Evolutionary conservation across 2,888 invertebrate species (phyloP).

Genomic region (Eurytoma californica): DNA sequence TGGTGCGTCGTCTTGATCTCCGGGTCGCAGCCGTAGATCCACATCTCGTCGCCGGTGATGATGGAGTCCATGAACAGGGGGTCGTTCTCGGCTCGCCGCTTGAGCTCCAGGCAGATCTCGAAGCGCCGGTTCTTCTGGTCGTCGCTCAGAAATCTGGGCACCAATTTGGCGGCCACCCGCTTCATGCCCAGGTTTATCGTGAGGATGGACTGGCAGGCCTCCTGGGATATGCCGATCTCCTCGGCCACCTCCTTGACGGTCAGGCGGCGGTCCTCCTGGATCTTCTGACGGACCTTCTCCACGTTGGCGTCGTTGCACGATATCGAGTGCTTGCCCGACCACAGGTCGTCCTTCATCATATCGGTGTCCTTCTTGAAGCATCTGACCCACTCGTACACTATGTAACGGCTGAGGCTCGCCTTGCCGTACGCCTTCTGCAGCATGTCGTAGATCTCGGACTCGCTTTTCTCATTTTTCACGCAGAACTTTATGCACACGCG

Average conservation of each 20-base stretch:
- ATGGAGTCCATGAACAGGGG: slow-evolving; percentile 49
- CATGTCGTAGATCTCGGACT: slow-evolving; percentile 52
- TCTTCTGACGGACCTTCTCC: slow-evolving; percentile 42
- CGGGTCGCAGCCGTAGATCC: slow-evolving; percentile 57
- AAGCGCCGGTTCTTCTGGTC: slow-evolving; percentile 43
- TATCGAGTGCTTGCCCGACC: slow-evolving; percentile 54
- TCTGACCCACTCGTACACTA: slow-evolving; percentile 55
- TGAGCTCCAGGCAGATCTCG: slow-evolving; percentile 49
- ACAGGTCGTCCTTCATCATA: slow-evolving; percentile 57
- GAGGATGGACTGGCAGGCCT: slow-evolving; percentile 54
- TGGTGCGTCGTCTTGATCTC: slow-evolving; percentile 55
- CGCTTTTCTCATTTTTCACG: slow-evolving; percentile 50
- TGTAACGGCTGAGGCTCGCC: slow-evolving; percentile 51
- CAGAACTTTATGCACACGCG: slow-evolving; percentile 54
- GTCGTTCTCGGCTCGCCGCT: slow-evolving; percentile 39
- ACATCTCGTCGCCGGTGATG: slow-evolving; percentile 55
- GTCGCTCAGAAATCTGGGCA: slow-evolving; percentile 49
- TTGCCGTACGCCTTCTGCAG: slow-evolving; percentile 54
- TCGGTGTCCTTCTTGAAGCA: slow-evolving; percentile 56
- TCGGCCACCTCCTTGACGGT: slow-evolving; percentile 53
- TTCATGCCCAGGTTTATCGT: slow-evolving; percentile 55
- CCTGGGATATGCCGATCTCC: slow-evolving; percentile 47
- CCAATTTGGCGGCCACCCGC: slow-evolving; percentile 48
- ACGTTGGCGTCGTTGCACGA: slow-evolving; percentile 45
- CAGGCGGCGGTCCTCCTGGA: slow-evolving; percentile 43